These are phyloP conservation scores for Hemichromis elongatus DNA, from an alignment of 2,113 vertebrate species.

Conservation along the genomic window DNA sequence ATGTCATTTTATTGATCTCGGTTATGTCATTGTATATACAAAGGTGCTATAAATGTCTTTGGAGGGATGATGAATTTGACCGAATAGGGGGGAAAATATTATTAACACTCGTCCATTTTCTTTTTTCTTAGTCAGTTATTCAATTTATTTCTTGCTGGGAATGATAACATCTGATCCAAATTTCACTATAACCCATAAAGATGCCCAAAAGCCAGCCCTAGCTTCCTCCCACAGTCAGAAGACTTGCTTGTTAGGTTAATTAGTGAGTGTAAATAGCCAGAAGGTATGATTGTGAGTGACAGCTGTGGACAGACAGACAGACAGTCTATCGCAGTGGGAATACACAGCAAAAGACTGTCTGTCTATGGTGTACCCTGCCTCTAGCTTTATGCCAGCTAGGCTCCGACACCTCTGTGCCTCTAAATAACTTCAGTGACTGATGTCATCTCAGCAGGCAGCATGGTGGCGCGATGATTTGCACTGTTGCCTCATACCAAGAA, in stretches of 20 bases:
- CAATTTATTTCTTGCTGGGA: background rate
- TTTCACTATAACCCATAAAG: background rate
- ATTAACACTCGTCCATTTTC: background rate
- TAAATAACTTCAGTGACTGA: background rate
- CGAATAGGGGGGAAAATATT: background rate
- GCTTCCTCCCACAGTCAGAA: background rate
- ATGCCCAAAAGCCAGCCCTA: background rate
- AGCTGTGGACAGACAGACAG: background rate
- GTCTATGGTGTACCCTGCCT: background rate
- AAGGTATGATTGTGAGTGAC: background rate
- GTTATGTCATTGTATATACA: background rate
- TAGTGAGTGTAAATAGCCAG: background rate
- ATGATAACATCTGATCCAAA: background rate
- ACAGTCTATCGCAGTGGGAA: background rate
- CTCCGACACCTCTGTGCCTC: background rate
- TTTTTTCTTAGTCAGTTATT: background rate
- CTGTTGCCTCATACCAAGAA: background rate
- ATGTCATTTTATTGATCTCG: slow-evolving; percentile 11
- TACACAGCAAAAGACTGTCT: background rate
- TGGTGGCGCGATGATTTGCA: background rate
- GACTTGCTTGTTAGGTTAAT: background rate
- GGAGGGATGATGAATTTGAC: background rate
- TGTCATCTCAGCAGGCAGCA: background rate
- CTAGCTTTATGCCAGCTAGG: background rate
- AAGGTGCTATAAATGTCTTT: background rate